Evolutionary conservation across 1,140 invertebrate genomes (phyloP), one percentile per base, ranked within the genome.

Genomic region (Drosophila serrata): DNA sequence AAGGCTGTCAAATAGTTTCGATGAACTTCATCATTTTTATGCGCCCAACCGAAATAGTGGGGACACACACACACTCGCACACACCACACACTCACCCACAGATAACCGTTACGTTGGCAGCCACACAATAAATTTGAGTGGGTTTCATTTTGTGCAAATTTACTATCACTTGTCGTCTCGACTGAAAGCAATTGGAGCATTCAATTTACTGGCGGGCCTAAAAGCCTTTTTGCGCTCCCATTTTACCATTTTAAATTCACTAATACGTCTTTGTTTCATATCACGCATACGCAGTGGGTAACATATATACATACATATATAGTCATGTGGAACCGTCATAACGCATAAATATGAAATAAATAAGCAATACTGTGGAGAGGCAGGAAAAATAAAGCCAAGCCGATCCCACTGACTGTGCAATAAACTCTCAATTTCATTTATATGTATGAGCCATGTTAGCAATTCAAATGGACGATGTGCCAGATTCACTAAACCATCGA

Each of bases 1-100:
- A 68, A 79, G 70, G 69, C 82, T 82, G 80, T 79, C 75, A 80
- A 87, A 90, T 80, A 90, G 84, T 87, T 90, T 68, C 85, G 85
- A 87, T 90, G 84, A 87, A 87, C 85, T 87, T 81, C 67, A 80
- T 80, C 84, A 80, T 68, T 75, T 85, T 85, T 84, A 80, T 84
- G 76, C 35, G 39, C 37, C 31, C 43, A 33, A 57, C 49, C 75
- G 57, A 59, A 62, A 56, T 56, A 46, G 58, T 0, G 29, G 29
- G 15, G 33, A 48, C 13, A 15, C 1, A 7, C 24, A 24, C 24
- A 24, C n/a, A 24, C 24, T 3, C 43, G 19, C 37, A 64, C 39
- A 45, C 46, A 48, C 22, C 39, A 42, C n/a, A 42, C 17, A 43
- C 17, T 4, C n/a, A 59, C 17, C 12, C 45, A 63, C 22, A 57